A percentile compares a stretch with the other conserved stretches of the same genome.
These are phyloP conservation scores for Palythoa caribaeorum DNA, from an alignment of 92 coral and sea anemone species.

Conservation along the genomic window DNA sequence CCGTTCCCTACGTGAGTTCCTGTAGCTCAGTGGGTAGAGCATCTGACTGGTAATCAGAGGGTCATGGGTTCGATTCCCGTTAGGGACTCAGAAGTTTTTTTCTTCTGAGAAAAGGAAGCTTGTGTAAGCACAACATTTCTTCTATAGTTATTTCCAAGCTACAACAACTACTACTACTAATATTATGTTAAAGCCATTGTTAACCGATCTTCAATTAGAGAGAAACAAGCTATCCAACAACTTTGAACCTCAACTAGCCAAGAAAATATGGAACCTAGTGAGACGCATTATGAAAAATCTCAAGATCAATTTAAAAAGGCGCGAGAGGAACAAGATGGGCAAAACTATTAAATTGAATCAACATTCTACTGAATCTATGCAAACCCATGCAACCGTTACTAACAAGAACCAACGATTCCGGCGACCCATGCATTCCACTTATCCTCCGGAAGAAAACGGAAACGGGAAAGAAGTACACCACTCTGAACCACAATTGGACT, in stretches of 20 bases:
- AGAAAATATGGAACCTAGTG: slow-evolving; percentile 21
- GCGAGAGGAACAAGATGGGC: slow-evolving; percentile 19
- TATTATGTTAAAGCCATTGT: background rate
- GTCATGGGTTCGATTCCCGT: too few relatives aligned
- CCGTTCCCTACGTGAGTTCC: too few relatives aligned
- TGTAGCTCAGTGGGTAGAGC: too few relatives aligned
- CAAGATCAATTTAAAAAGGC: background rate
- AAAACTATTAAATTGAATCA: slow-evolving; percentile 22
- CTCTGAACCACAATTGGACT: slow-evolving; percentile 35
- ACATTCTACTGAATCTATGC: slow-evolving; percentile 21
- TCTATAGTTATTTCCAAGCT: too few relatives aligned
- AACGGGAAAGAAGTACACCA: slow-evolving; percentile 19
- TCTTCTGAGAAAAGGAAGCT: too few relatives aligned
- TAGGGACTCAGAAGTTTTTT: too few relatives aligned
- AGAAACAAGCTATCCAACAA: slow-evolving; percentile 19
- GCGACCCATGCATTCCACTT: background rate
- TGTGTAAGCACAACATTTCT: too few relatives aligned
- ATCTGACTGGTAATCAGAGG: too few relatives aligned
- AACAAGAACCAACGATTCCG: slow-evolving; percentile 13
- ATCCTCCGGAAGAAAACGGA: slow-evolving; percentile 11
- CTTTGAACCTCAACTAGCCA: background rate
- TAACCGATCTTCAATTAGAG: slow-evolving; percentile 7
- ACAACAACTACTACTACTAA: too few relatives aligned
- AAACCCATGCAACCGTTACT: background rate
- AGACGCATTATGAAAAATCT: background rate